Base-by-base conservation (phyloP, 1,140 invertebrate genomes). In the Zaprionus capensis region DNA sequence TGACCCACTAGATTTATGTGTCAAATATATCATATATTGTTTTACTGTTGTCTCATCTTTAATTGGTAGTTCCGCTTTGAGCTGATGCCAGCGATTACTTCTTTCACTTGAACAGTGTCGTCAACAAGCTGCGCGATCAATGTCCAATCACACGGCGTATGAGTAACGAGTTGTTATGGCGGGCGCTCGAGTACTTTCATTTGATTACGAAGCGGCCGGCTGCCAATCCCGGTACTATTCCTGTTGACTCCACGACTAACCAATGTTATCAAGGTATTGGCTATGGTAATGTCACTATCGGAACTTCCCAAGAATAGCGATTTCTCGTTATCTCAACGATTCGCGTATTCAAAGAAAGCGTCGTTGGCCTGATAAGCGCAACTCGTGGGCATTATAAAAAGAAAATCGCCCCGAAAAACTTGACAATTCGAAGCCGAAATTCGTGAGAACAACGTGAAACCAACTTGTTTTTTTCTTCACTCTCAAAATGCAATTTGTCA, bases 201-300 rank as follows among this genome's bases (percentile, higher is more conserved):
- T 51, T 61, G 53, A 64, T 17, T 71, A 55, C 51, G 5, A 51
- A 9, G 7, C 38, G 49, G 31, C 58, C 41, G 53, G 56, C 51
- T 53, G 57, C 38, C 58, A 28, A 34, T 53, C 12, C 7, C 41
- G 24, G 71, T 38, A 70, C 58, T 57, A 58, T 49, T 70, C 58
- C 41, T 34, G 12, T 12, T 55, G 26, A 38, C 26, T 9, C 26
- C 17, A 49, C 71, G 57, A 53, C 17, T 12, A n/a, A 36, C 56
- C 41, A n/a, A 9, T 17, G 26, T 63, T 79, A 86, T 86, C 83
- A 22, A 28, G 44, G 44, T 75, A 51, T 63, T 78, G 73, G 81
- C 75, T 81, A 76, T 88, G 74, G 83, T 73, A 88, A 88, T 83
- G 75, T 84, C 70, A 74, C 49, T 90, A 78, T 66, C 81, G 26